Conservation (phyloP, 2,888 invertebrate genomes). For the Pollenia griseotomentosa region DNA sequence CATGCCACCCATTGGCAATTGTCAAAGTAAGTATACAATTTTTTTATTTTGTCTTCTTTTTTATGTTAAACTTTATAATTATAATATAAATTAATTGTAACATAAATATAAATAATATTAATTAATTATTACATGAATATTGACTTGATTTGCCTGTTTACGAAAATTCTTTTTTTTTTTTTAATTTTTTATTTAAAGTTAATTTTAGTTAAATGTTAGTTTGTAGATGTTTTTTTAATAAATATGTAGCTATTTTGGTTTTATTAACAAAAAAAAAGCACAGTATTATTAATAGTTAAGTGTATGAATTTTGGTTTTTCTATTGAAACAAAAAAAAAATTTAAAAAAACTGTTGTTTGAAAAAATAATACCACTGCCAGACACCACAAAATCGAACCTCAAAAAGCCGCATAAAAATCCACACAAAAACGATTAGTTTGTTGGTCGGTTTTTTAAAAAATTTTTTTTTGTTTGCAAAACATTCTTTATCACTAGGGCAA, state of each 20-base stretch:
- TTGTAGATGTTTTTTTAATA: not conserved
- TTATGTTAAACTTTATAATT: not conserved
- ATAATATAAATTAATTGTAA: slow-evolving; percentile 25
- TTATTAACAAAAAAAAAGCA: slow-evolving; percentile 34
- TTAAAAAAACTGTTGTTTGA: slow-evolving; percentile 35
- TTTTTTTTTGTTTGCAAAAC: slow-evolving; percentile 25
- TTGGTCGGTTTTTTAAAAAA: slow-evolving; percentile 54
- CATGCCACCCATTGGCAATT: slow-evolving; percentile 95
- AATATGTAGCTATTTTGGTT: slow-evolving; percentile 26
- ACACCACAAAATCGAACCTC: slow-evolving; percentile 73
- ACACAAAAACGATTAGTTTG: slow-evolving; percentile 75
- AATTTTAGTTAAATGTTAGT: slow-evolving; percentile 31
- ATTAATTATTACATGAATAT: slow-evolving; percentile 7
- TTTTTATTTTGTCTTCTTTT: not conserved
- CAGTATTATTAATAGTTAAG: slow-evolving; percentile 45
- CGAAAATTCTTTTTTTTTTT: not conserved
- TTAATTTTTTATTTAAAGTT: slow-evolving; percentile 4
- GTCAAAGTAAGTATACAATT: slow-evolving; percentile 91
- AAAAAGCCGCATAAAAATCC: slow-evolving; percentile 73
- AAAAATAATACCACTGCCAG: slow-evolving; percentile 71
- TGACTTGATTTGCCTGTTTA: slow-evolving; percentile 17
- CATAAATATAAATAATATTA: slow-evolving; percentile 7
- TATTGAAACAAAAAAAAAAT: slow-evolving; percentile 28
- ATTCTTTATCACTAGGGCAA: too few relatives aligned
- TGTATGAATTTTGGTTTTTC: slow-evolving; percentile 62